Base-by-base conservation (phyloP, 2,797 vertebrate species). In the Peromyscus melanophrys region DNA sequence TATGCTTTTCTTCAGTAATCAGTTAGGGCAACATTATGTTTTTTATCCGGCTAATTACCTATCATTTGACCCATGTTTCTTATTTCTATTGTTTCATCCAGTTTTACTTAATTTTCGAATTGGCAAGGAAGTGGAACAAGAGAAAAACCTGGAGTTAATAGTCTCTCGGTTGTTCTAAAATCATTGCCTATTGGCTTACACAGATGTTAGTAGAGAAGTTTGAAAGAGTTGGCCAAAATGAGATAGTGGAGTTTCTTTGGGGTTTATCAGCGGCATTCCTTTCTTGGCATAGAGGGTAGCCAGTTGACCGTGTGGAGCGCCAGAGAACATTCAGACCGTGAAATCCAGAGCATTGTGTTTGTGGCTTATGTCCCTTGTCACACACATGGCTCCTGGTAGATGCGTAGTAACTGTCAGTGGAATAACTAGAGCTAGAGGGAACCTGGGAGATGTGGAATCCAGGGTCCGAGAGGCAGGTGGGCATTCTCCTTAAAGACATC, bases 401-500 rank as follows among this genome's bases (percentile, higher is more conserved):
- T 65, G 34, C 69, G 52, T n/a, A 40, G 9, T 23, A 46, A 52
- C 80, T 95, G 43, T 69, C 40, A 6, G 27, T 19, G 57, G 57
- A 87, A 7, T 55, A 34, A 37, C 52, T 40, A 34, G 59, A 80
- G 52, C 84, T 88, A 31, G 71, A 95, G 43, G 57, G 43, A n/a
- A 82, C 12, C 76, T 90, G 25, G 34, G 61, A 52, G 71, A 84
- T 23, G 37, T 0, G 16, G 84, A 89, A 90, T 25, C 84, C 25
- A 17, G 37, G 0, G 12, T 46, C 71, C 16, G 49, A 52, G 69
- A 83, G 49, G 85, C 57, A 25, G 29, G 25, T 90, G 63, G 75
- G 78, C 31, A 1, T 89, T 96, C 90, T 94, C 57, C 40, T 96
- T 96, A 97, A 86, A 34, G 67, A 73, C 52, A 89, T 63, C n/a